Evolutionary conservation across 2,888 invertebrate species (phyloP), one percentile per base, ranked within the genome.

Genomic region (Yponomeuta sedellus): DNA sequence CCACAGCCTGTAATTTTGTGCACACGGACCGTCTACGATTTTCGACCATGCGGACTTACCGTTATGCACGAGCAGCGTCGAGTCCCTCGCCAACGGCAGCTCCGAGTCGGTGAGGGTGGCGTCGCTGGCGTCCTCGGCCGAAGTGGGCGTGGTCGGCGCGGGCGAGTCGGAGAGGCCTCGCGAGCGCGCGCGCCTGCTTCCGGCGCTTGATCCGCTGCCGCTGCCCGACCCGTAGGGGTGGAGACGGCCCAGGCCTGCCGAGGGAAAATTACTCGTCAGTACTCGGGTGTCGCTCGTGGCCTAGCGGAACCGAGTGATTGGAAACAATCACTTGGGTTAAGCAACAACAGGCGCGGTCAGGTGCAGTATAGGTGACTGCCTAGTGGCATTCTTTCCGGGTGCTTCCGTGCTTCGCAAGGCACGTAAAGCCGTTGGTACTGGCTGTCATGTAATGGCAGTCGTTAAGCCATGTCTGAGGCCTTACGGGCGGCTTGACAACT

Each of bases 81-180:
- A 95, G 80, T 96, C 96, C 81, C 96, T 93, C 77, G 96, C 95
- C 75, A 96, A 92, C 76, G 96, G 96, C 81, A 96, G 92, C 90
- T 96, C 96, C 25, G 96, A 95, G 86, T 96, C 96, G 56, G 96
- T 96, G 77, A 96, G 93, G 34, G 96, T 96, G 59, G 95, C 96
- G 93, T 96, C 96, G 71, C 96, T 96, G 71, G 95, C 95, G 94
- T 96, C 96, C 83, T 96, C 96, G 71, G 96, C 95, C 52, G 86
- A 86, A 56, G 90, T 89, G 61, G 95, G 95, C 71, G 96, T 96
- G 52, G 90, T 88, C 68, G 88, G 85, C 70, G 90, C 88, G 70
- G 84, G 85, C 73, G 95, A 94, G 71, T 96, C 96, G 80, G 96
- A 95, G 90, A 96, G 94, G 83, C 95, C 94, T 75, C 96, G 92